Percentiles rank a stretch among this genome's conserved stretches.
phyloP scores from a whole-genome alignment of 2,888 invertebrate genomes.

The Meliscaeva auricollis region DNA sequence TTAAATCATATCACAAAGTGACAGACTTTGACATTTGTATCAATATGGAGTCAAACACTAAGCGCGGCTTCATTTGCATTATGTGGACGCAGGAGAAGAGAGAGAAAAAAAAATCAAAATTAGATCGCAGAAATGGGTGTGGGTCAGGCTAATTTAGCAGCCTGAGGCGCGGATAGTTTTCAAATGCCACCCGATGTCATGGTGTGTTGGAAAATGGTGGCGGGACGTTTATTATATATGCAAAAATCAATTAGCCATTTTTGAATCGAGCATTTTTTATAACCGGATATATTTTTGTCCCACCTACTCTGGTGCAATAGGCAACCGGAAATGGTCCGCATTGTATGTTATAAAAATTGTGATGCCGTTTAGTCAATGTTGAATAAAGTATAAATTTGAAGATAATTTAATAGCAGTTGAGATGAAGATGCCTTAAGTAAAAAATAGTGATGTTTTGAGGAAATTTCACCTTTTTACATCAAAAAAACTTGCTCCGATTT shows the following conservation, averaged over 20 bases:
- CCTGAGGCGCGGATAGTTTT: slow-evolving; percentile 31
- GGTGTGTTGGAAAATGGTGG: slow-evolving; percentile 39
- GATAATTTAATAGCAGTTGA: no score
- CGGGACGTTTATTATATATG: slow-evolving; percentile 3
- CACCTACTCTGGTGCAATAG: background rate
- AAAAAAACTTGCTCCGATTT: no score
- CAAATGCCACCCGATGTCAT: slow-evolving; percentile 67
- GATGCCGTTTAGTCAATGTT: background rate
- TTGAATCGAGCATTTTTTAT: background rate
- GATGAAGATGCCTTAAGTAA: no score
- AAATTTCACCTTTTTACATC: no score
- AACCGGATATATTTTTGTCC: slow-evolving; percentile 8
- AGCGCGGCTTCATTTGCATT: slow-evolving; percentile 55
- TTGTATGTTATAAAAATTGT: background rate
- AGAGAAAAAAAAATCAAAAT: slow-evolving; percentile 32
- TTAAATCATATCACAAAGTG: slow-evolving; percentile 75
- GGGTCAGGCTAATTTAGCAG: slow-evolving; percentile 65
- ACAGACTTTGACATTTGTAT: slow-evolving; percentile 76
- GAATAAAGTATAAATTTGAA: no score
- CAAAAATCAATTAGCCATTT: slow-evolving; percentile 39
- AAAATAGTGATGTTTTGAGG: no score
- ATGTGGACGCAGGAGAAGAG: slow-evolving; percentile 44
- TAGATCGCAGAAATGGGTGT: slow-evolving; percentile 68
- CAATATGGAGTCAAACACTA: slow-evolving; percentile 50
- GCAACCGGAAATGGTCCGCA: slow-evolving; percentile 15